Evolutionary conservation across 2,113 vertebrate genomes (phyloP).

Genomic region (Oplegnathus fasciatus): DNA sequence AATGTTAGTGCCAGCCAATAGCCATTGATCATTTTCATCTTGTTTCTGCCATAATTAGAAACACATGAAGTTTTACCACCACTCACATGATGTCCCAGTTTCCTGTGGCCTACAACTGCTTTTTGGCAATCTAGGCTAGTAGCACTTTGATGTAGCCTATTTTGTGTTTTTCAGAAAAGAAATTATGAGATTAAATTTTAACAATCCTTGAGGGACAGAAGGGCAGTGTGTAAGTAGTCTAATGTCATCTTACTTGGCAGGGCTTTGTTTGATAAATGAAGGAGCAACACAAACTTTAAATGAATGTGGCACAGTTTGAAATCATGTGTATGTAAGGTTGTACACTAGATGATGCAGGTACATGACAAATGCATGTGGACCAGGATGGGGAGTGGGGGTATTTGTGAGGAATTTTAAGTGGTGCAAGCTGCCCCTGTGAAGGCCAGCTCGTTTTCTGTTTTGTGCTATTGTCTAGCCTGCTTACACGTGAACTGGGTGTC

Average conservation of each 20-base stretch:
- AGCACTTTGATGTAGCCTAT: conserved; percentile 35
- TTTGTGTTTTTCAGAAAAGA: conserved; percentile 41
- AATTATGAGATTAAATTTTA: conserved; percentile 6
- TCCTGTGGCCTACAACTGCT: conserved; percentile 66
- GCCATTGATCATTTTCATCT: conserved; percentile 49
- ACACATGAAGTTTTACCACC: conserved; percentile 58
- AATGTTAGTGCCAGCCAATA: background rate
- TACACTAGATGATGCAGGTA: background rate
- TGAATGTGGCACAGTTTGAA: background rate
- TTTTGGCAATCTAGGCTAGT: conserved; percentile 65
- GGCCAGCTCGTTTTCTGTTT: background rate
- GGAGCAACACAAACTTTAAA: background rate
- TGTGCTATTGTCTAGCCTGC: conserved; percentile 5
- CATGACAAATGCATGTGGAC: background rate
- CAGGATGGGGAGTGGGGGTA: background rate
- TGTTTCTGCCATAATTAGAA: conserved; percentile 70
- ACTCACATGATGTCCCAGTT: conserved; percentile 76
- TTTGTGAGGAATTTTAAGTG: conserved; percentile 43
- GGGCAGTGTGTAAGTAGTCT: background rate
- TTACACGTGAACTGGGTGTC: conserved; percentile 35
- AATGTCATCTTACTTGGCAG: background rate
- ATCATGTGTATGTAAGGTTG: background rate
- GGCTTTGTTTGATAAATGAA: conserved; percentile 7
- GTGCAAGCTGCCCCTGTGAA: conserved; percentile 12
- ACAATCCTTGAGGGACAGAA: background rate